Percentiles rank a stretch among this genome's conserved stretches.
phyloP scores from a whole-genome alignment of 2,113 vertebrate genomes.

The Peromyscus polionotus region DNA sequence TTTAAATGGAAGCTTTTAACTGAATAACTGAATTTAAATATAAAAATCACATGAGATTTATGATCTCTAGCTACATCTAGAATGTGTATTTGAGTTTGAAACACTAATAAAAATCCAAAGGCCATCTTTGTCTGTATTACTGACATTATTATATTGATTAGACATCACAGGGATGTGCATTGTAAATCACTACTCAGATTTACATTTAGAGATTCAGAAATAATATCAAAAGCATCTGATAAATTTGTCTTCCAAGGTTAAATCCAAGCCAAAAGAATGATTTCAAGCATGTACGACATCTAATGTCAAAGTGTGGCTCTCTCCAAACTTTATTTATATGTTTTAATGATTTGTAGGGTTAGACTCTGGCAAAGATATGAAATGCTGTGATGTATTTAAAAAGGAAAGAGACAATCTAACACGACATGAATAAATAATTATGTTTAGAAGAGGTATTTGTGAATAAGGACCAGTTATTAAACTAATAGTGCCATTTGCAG shows the following conservation, averaged over 20 bases:
- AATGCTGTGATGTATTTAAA: neutral
- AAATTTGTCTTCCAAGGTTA: neutral
- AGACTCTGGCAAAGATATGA: neutral
- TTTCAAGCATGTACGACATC: neutral
- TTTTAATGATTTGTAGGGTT: neutral
- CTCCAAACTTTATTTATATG: neutral
- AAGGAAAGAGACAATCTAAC: neutral
- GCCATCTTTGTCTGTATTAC: neutral
- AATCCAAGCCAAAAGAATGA: neutral
- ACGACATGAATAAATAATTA: neutral
- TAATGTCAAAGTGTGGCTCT: neutral
- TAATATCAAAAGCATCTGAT: neutral
- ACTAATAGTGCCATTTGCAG: neutral
- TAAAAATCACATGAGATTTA: neutral
- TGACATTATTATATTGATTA: neutral
- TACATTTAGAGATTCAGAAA: neutral
- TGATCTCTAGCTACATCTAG: neutral
- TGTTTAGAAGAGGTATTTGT: neutral
- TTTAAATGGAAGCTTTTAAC: slow-evolving; percentile 23
- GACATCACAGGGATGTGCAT: neutral
- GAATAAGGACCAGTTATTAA: slow-evolving; percentile 11
- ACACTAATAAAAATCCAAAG: slow-evolving; percentile 25
- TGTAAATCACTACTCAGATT: neutral
- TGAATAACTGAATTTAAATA: neutral
- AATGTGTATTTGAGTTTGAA: neutral